phyloP scores from a whole-genome alignment of 2,797 vertebrate species.

The Galagoides demidoff region DNA sequence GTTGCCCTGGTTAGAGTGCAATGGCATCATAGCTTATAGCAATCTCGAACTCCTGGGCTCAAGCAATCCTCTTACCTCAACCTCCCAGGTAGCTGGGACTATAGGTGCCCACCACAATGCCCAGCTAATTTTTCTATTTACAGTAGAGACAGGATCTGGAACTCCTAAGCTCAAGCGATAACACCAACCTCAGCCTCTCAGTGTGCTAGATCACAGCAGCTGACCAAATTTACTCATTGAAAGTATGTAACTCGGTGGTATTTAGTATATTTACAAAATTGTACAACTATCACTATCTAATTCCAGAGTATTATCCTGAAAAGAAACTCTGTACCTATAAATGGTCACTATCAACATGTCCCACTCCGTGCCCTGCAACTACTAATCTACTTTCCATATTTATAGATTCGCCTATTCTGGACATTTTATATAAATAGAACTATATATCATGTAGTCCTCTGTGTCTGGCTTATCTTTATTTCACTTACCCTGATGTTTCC shows the following conservation, averaged over 20 bases:
- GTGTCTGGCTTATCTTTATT: conserved; percentile 30
- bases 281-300: conserved; percentile 2
- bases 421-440: conserved; percentile 17
- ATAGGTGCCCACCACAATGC: too few species aligned
- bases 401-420: neutral
- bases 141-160: too few species aligned
- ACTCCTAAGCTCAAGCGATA: too few species aligned
- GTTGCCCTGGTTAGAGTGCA: too few species aligned
- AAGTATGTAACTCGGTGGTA: neutral
- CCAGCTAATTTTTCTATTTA: too few species aligned
- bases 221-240: neutral
- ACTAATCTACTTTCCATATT: neutral
- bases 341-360: too few species aligned
- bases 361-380: neutral
- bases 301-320: neutral
- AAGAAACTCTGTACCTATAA: neutral
- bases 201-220: too few species aligned
- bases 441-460: neutral
- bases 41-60: too few species aligned
- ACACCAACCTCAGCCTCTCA: too few species aligned
- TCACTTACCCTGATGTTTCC: neutral
- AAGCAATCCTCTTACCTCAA: too few species aligned
- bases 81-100: too few species aligned
- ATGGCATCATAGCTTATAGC: too few species aligned
- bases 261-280: conserved; percentile 17